These are phyloP conservation scores for Vanessa cardui DNA, from an alignment of 2,888 invertebrate genomes.

Conservation along the genomic window DNA sequence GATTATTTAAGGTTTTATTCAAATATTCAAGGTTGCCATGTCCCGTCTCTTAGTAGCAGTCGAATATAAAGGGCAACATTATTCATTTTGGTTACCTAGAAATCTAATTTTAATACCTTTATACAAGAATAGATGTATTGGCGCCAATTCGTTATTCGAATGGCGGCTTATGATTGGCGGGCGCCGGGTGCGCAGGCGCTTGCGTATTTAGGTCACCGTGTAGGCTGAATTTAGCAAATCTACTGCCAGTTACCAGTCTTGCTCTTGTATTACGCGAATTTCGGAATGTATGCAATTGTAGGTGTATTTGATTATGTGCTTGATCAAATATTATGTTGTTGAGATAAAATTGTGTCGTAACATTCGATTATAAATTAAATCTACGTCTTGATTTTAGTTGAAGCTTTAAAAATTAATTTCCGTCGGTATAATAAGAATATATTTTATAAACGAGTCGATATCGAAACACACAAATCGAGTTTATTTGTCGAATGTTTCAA, in stretches of 20 bases:
- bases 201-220: constrained; percentile 76
- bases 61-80: constrained; percentile 58
- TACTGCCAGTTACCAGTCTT: constrained; percentile 47
- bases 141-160: constrained; percentile 75
- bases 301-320: constrained; percentile 32
- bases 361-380: not conserved
- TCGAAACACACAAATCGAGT: no score
- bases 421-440: no score
- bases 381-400: not conserved
- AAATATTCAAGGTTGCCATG: constrained; percentile 12
- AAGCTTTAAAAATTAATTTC: no score
- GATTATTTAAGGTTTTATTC: not conserved
- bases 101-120: constrained; percentile 59
- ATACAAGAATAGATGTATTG: constrained; percentile 57
- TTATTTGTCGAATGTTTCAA: not conserved
- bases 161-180: constrained; percentile 73
- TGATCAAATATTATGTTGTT: constrained; percentile 24
- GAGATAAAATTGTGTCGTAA: constrained; percentile 24
- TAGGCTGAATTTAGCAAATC: constrained; percentile 70
- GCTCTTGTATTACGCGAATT: constrained; percentile 34
- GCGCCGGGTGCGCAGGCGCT: constrained; percentile 70
- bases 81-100: constrained; percentile 56
- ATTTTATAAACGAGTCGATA: no score
- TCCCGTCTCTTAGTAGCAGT: constrained; percentile 27
- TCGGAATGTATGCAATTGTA: constrained; percentile 40